Evolutionary conservation across 1,140 invertebrate species (phyloP), one percentile per base, ranked within the genome.

Genomic region (Zaprionus gabonicus): DNA sequence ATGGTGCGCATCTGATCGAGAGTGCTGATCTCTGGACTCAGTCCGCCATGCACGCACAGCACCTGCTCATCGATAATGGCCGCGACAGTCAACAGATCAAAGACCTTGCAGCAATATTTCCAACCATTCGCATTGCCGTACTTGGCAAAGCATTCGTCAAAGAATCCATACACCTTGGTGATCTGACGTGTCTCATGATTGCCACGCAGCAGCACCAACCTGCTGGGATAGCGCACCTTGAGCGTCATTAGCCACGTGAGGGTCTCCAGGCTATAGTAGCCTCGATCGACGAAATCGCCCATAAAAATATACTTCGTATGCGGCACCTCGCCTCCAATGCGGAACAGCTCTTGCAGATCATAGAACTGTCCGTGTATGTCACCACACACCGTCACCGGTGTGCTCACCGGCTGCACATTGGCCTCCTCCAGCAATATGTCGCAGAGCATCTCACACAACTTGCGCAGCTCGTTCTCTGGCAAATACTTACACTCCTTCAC

Each of bases 121-220:
- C 99, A 99, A 56, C 98, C 98, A 95, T 99, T 99, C 59, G 97
- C 96, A 95, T 99, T 99, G 60, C 98, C 98, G 95, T 99, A 99
- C 94, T 99, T 99, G 69, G 96, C 98, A 91, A 98, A 96, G 94
- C 99, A 99, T 94, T 99, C 99, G 95, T 99, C 98, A 94, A 99
- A 99, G 95, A 99, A 99, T 51, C 99, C 99, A 95, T 99, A 99
- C n/a, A 99, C 98, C 94, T 99, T 98, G 70, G 99, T 99, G 68
- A 99, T 99, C 95, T 99, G 98, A 79, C 98, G 95, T 79, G 98
- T 99, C 94, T 99, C 99, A 94, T 99, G 99, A 93, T 99, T 99
- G 71, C 99, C 99, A 86, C 99, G 93, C 58, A 99, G 93, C 71
- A 99, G 93, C 31, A 97, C 97, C 91, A 99, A 99, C 91, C 97